Conservation (phyloP, 2,797 vertebrate species). For the Sebastes iracundus region DNA sequence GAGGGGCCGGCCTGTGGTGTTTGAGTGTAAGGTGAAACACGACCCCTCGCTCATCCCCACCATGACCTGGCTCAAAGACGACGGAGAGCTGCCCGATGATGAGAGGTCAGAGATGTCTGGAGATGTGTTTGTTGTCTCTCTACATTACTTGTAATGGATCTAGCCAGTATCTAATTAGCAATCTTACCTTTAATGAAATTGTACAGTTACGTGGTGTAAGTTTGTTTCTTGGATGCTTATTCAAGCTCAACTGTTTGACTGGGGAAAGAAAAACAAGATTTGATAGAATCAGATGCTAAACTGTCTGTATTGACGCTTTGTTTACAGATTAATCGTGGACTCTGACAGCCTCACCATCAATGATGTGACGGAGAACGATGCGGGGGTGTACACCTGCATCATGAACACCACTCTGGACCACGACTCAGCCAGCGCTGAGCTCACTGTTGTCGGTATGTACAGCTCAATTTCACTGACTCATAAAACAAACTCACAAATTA, state of each 20-base stretch:
- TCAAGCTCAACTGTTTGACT: not conserved
- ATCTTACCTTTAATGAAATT: not conserved
- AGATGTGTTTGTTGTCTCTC: not conserved
- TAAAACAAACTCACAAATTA: slow-evolving; percentile 22
- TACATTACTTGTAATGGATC: not conserved
- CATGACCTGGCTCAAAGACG: slow-evolving; percentile 91
- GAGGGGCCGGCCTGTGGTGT: slow-evolving; percentile 86
- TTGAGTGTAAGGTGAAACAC: slow-evolving; percentile 94
- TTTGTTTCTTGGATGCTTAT: not conserved
- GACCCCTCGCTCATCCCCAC: slow-evolving; percentile 88
- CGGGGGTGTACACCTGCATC: slow-evolving; percentile 92
- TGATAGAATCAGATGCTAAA: not conserved
- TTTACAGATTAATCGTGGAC: slow-evolving; percentile 86
- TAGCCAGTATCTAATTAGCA: not conserved
- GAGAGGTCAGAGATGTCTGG: slow-evolving; percentile 84
- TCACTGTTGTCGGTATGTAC: slow-evolving; percentile 94
- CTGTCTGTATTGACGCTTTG: not conserved
- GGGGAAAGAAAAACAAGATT: not conserved
- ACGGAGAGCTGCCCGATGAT: slow-evolving; percentile 88
- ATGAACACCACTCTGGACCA: slow-evolving; percentile 95
- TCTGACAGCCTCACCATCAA: slow-evolving; percentile 90
- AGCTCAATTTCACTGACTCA: not conserved
- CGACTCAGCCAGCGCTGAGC: slow-evolving; percentile 91
- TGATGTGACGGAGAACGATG: slow-evolving; percentile 90
- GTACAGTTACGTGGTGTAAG: not conserved